Evolutionary conservation across 2,113 vertebrate species (phyloP), one percentile per base, ranked within the genome.

Genomic region (Hirundichthys speculiger): DNA sequence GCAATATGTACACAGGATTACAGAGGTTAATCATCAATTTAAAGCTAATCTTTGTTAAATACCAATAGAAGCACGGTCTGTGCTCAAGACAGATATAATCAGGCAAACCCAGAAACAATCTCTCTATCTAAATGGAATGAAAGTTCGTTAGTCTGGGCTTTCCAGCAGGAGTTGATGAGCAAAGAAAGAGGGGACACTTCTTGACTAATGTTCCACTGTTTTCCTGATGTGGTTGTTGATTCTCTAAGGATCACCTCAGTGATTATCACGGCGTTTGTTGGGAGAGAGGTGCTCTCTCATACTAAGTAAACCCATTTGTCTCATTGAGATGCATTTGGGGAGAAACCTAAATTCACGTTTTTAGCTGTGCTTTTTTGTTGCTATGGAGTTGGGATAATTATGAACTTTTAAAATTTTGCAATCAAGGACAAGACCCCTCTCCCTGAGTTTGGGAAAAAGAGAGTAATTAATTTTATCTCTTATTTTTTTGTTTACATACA

Each of bases 21-120:
- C 75, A 88, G 82, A 93, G 90, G 91, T 90, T 92, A 93, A 92
- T 92, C 89, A 79, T 85, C 83, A 88, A 88, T 93, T 93, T 93
- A 81, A 88, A 90, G 88, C 77, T 90, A 89, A 93, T 92, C 89
- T 90, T 91, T 72, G 74, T 88, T 89, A 90, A 92, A 92, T 89
- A 89, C 88, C 89, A 84, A 79, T 88, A 80, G 82, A 82, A 59
- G 69, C 75, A 62, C 47, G 61, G 73, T 24, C 64, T 72, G 65
- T 82, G 73, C 75, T 79, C 14, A 54, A 75, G 80, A 82, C 68
- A 66, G 86, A 90, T 85, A 66, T 69, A 88, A 91, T 90, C 82
- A 87, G 64, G 41, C 55, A 84, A 72, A 73, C 67, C 78, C 55
- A 67, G 49, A 80, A 89, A 84, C 82, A 87, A 86, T 69, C 63